Percentiles rank a stretch among this genome's conserved stretches.
These are phyloP conservation scores for Stegostoma tigrinum DNA, from an alignment of 2,113 vertebrate species.

Conservation along the genomic window DNA sequence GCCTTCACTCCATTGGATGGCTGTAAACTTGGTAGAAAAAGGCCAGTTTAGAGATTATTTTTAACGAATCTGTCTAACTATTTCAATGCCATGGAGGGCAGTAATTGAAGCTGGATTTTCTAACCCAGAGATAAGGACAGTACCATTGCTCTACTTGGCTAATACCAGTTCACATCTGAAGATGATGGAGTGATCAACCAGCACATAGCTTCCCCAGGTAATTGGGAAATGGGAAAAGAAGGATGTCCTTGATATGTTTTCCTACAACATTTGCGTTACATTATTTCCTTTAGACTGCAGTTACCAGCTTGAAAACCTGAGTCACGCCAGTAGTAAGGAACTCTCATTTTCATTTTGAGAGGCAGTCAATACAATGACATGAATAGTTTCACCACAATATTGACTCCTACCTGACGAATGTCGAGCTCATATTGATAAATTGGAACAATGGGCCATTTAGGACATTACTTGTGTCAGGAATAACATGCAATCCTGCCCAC, in stretches of 20 bases:
- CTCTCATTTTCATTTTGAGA: neutral
- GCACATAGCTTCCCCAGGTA: neutral
- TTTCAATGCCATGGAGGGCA: too few relatives aligned
- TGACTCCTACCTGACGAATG: neutral
- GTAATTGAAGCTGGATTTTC: too few relatives aligned
- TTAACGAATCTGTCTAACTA: too few relatives aligned
- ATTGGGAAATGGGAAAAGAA: too few relatives aligned
- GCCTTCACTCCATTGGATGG: too few relatives aligned
- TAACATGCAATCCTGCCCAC: neutral
- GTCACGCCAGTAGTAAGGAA: neutral
- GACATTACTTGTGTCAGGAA: neutral
- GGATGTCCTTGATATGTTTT: neutral
- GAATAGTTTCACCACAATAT: neutral
- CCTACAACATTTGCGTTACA: neutral
- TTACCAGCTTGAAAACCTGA: neutral
- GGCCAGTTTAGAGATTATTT: too few relatives aligned
- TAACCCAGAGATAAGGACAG: too few relatives aligned
- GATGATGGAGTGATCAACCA: neutral
- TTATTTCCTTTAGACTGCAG: neutral
- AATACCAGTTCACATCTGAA: too few relatives aligned
- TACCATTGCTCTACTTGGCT: too few relatives aligned
- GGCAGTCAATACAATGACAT: neutral
- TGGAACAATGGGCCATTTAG: neutral
- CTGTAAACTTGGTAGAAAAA: too few relatives aligned
- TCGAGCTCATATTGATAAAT: neutral